phyloP scores from a whole-genome alignment of 2,888 invertebrate genomes.

The Drosophila longiperda region DNA sequence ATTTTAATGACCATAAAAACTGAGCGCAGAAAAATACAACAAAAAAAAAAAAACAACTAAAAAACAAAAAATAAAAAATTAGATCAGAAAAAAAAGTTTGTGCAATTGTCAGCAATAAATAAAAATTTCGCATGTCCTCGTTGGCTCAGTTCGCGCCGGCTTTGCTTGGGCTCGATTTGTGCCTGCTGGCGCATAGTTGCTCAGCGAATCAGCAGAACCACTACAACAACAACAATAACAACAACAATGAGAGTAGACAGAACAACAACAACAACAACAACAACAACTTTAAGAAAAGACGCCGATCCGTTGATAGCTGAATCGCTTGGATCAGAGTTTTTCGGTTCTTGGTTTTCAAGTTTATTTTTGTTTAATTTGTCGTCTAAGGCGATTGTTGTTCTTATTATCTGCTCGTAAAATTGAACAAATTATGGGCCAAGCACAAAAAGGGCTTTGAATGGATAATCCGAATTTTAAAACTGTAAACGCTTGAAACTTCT shows the following conservation, averaged over 20 bases:
- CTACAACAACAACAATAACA: slow-evolving; percentile 19
- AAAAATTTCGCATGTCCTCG: slow-evolving; percentile 82
- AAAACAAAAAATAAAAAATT: slow-evolving; percentile 31
- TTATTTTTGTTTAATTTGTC: slow-evolving; percentile 59
- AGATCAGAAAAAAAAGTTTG: slow-evolving; percentile 61
- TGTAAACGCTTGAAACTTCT: neutral
- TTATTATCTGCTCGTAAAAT: slow-evolving; percentile 45
- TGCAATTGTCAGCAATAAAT: slow-evolving; percentile 82
- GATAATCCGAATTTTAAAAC: neutral
- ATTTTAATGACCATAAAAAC: slow-evolving; percentile 79
- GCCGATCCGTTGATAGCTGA: slow-evolving; percentile 46
- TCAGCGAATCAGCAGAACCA: slow-evolving; percentile 58
- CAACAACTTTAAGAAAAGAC: slow-evolving; percentile 21
- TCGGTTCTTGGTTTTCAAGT: slow-evolving; percentile 58
- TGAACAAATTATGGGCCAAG: slow-evolving; percentile 36
- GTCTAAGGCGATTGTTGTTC: slow-evolving; percentile 43
- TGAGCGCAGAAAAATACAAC: slow-evolving; percentile 22
- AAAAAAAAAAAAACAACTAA: slow-evolving; percentile 10
- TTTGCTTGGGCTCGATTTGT: slow-evolving; percentile 47
- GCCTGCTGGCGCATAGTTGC: slow-evolving; percentile 72
- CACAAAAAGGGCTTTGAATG: slow-evolving; percentile 9
- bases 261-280: slow-evolving; percentile 20
- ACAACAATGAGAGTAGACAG: neutral
- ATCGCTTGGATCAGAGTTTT: slow-evolving; percentile 35
- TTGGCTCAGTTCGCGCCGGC: slow-evolving; percentile 35